Conservation (phyloP, 2,888 invertebrate species). For the Allygus modestus region DNA sequence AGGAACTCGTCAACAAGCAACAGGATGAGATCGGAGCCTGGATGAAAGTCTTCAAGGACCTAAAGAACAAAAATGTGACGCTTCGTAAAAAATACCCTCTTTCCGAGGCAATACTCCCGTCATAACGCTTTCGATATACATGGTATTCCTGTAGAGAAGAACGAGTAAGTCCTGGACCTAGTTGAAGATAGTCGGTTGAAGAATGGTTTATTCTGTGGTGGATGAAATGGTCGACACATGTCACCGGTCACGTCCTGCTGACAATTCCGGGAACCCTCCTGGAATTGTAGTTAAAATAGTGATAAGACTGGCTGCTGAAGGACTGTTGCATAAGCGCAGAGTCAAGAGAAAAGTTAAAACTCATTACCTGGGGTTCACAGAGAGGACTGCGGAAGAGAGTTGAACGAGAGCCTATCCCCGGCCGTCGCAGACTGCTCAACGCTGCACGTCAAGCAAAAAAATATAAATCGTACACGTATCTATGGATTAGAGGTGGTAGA, state of each 20-base stretch:
- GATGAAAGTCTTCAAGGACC: slow-evolving; percentile 13
- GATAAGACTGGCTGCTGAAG: slow-evolving; percentile 45
- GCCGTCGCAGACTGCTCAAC: slow-evolving; percentile 4
- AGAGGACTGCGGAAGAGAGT: slow-evolving; percentile 4
- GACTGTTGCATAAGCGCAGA: slow-evolving; percentile 8
- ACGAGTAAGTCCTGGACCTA: slow-evolving; percentile 32
- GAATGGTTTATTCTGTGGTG: background rate
- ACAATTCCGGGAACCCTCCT: background rate
- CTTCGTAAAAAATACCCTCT: background rate
- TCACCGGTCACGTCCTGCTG: slow-evolving; percentile 21
- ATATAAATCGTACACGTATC: slow-evolving; percentile 7
- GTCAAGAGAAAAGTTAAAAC: slow-evolving; percentile 44
- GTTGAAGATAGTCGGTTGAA: slow-evolving; percentile 43
- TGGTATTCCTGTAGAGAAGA: slow-evolving; percentile 36
- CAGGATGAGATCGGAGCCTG: background rate
- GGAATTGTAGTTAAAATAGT: slow-evolving; percentile 52
- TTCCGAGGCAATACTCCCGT: slow-evolving; percentile 28
- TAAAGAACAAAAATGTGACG: slow-evolving; percentile 18
- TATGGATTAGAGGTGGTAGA: slow-evolving; percentile 40
- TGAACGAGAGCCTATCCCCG: slow-evolving; percentile 53
- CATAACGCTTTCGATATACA: slow-evolving; percentile 51
- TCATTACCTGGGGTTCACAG: slow-evolving; percentile 28
- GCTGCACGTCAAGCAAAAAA: slow-evolving; percentile 39
- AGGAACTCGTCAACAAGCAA: slow-evolving; percentile 1
- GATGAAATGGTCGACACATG: slow-evolving; percentile 44